These are phyloP conservation scores for Ceratoteleas bidentatus DNA, from an alignment of 1,140 invertebrate species.

Conservation along the genomic window DNA sequence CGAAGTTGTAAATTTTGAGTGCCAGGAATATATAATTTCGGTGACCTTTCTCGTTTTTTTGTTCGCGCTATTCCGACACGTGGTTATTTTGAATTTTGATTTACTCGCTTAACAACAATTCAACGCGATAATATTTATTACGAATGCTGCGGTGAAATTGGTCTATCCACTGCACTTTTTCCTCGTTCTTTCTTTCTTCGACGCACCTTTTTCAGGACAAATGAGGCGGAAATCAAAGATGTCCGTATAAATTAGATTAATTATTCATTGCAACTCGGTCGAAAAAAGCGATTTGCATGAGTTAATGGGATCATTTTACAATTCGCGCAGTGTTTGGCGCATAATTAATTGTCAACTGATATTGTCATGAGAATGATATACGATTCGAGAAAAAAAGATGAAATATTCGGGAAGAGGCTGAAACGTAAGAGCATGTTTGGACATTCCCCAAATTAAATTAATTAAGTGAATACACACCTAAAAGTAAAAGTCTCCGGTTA, in stretches of 20 bases:
- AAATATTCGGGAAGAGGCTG: no score
- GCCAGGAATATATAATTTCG: slow-evolving; percentile 24
- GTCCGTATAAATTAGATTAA: slow-evolving; percentile 42
- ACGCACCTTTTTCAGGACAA: slow-evolving; percentile 5
- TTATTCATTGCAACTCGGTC: slow-evolving; percentile 23
- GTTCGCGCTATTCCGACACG: neutral
- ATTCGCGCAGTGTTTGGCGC: slow-evolving; percentile 13
- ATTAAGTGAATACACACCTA: no score
- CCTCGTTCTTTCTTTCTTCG: neutral
- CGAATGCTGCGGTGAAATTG: slow-evolving; percentile 9
- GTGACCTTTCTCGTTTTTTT: slow-evolving; percentile 36
- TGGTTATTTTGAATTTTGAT: slow-evolving; percentile 22
- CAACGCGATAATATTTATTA: slow-evolving; percentile 27
- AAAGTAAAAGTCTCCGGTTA: no score
- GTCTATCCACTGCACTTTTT: slow-evolving; percentile 23
- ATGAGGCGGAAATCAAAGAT: slow-evolving; percentile 31
- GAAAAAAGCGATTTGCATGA: slow-evolving; percentile 26
- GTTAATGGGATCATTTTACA: slow-evolving; percentile 39
- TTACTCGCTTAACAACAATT: slow-evolving; percentile 14
- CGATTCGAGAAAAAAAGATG: no score
- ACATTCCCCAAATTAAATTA: no score
- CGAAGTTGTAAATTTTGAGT: slow-evolving; percentile 1
- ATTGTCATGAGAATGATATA: neutral
- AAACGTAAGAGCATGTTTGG: no score
- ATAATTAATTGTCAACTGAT: slow-evolving; percentile 23